Conservation (phyloP, 2,797 vertebrate genomes). For the Rhincodon typus region DNA sequence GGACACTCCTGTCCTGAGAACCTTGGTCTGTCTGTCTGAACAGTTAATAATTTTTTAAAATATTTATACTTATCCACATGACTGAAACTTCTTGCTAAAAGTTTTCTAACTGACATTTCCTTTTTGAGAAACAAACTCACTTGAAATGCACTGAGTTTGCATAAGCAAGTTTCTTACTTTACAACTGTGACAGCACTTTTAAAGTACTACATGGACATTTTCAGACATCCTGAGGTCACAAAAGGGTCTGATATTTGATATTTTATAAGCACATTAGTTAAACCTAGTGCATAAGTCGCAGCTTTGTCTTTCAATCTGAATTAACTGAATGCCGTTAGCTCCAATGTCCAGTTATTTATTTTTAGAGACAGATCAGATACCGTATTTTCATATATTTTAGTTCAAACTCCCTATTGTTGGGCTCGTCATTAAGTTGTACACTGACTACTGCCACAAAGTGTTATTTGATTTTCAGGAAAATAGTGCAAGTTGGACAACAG, state of each 20-base stretch:
- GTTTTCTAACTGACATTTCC: too few species aligned
- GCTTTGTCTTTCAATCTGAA: neutral
- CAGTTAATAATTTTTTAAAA: neutral
- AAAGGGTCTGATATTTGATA: neutral
- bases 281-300: neutral
- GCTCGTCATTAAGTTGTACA: neutral
- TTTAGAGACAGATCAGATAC: neutral
- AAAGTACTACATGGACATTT: neutral
- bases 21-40: neutral
- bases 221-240: neutral
- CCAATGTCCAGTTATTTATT: neutral
- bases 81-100: too few species aligned
- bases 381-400: neutral
- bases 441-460: neutral
- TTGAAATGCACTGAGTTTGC: neutral
- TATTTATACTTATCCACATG: too few species aligned
- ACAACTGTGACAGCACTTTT: neutral
- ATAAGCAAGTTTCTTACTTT: neutral
- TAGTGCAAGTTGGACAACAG: neutral
- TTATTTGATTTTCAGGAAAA: neutral
- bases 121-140: too few species aligned
- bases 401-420: neutral
- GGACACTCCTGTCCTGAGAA: neutral
- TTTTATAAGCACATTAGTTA: neutral
- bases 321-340: neutral